Base-by-base conservation (phyloP, 1,140 invertebrate species). In the Trinorchestia longiramus region DNA sequence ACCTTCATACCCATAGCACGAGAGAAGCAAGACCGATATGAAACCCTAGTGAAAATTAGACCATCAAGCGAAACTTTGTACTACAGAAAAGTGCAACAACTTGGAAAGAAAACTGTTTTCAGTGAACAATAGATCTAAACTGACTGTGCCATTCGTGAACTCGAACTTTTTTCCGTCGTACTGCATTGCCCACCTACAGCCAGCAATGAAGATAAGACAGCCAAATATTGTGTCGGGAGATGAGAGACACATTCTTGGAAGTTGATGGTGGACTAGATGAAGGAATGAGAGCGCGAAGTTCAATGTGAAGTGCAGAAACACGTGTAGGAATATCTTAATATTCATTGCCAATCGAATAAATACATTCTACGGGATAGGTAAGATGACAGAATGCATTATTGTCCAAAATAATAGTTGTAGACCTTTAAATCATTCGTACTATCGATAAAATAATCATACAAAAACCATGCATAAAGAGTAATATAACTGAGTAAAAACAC, bases 71-170 rank as follows among this genome's bases (percentile, higher is more conserved):
- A 45, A 11, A 47, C 43, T 47, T 44, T 45, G 8, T 43, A 44
- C 43, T 45, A 42, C 40, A 47, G 43, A 94, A n/a, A 45, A 94
- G 92, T 94, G 92, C 92, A 94, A 94, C 43, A n/a, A 94, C 92
- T 8, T 45, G 47, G 92, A 94, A 47, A 36, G 36, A 43, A 90
- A 90, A 42, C 87, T n/a, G 40, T 94, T 40, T 94, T 94, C 92
- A 94, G 92, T 94, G 43, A 47, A 94, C 92, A 94, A 94, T 94
- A 94, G 92, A 94, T 94, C 92, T 94, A 45, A 94, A 94, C 92
- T 94, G 92, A 94, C 92, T 43, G 92, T 94, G 92, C 92, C 92
- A 45, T 94, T 17, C 43, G 40, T 45, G 92, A 17, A 45, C 44
- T 94, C 40, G 43, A 94, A 47, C 44, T 45, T 47, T 43, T 11